A percentile compares a stretch with the other conserved stretches of the same genome.
Evolutionary conservation across 2,797 vertebrate genomes (phyloP).

Genomic region (Sarcoramphus papa): DNA sequence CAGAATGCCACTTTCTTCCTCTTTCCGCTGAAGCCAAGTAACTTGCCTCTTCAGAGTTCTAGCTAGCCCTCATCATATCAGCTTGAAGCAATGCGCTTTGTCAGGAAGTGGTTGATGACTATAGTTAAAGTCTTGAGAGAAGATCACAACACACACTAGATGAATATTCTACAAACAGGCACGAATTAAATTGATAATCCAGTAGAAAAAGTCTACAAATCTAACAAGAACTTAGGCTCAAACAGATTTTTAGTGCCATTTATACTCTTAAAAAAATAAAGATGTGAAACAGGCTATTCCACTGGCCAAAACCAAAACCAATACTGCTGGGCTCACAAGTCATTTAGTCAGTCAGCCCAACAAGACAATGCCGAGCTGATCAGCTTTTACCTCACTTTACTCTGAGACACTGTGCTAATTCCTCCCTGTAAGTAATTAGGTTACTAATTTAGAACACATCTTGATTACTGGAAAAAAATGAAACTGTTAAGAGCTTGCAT

Average conservation of each 20-base stretch:
- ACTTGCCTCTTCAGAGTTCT: neutral
- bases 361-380: neutral
- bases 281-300: neutral
- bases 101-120: neutral
- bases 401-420: slow-evolving; percentile 27
- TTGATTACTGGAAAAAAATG: neutral
- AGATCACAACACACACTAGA: neutral
- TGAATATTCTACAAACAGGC: neutral
- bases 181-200: neutral
- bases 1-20: neutral
- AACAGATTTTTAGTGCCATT: neutral
- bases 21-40: neutral
- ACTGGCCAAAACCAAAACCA: neutral
- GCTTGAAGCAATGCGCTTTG: neutral
- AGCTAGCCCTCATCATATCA: neutral
- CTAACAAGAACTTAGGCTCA: neutral
- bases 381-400: slow-evolving; percentile 33
- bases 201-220: neutral
- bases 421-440: slow-evolving; percentile 26
- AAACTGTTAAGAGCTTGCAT: neutral
- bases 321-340: neutral
- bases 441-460: slow-evolving; percentile 42
- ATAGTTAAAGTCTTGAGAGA: neutral
- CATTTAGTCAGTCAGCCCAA: neutral
- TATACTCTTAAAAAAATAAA: neutral